A percentile compares a stretch with the other conserved stretches of the same genome.
Evolutionary conservation across 2,888 invertebrate genomes (phyloP).

Genomic region (Allophyes oxyacanthae): DNA sequence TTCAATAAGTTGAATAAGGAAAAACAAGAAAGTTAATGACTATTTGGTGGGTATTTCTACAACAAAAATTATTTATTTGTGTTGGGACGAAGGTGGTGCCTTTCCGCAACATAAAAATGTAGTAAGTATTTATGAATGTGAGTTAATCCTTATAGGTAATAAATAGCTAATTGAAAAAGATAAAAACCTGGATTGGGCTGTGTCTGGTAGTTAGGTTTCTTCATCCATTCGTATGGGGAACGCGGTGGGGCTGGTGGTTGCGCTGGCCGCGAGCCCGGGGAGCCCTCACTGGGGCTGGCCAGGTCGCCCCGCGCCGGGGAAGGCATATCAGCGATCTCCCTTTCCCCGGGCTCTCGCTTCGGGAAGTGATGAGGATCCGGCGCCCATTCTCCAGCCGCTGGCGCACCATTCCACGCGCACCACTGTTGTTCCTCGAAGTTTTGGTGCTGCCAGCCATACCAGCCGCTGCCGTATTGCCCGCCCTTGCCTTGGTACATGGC

Average conservation of each 20-base stretch:
- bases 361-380: slow-evolving; percentile 86
- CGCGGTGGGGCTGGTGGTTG: slow-evolving; percentile 92
- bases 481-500: slow-evolving; percentile 92
- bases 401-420: slow-evolving; percentile 87
- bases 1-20: too few species aligned
- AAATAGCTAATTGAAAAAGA: slow-evolving; percentile 47
- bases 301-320: slow-evolving; percentile 87
- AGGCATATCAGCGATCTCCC: slow-evolving; percentile 82
- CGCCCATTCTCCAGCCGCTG: slow-evolving; percentile 85
- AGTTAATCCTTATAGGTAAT: not conserved
- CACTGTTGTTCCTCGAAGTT: slow-evolving; percentile 89
- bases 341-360: slow-evolving; percentile 81
- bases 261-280: slow-evolving; percentile 84
- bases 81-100: slow-evolving; percentile 4
- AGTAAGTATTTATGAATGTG: not conserved
- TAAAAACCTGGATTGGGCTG: slow-evolving; percentile 95
- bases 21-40: not conserved
- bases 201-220: slow-evolving; percentile 95
- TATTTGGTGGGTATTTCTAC: slow-evolving; percentile 19
- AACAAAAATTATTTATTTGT: slow-evolving; percentile 8
- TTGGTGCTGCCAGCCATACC: slow-evolving; percentile 87
- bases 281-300: slow-evolving; percentile 88
- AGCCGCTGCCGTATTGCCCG: slow-evolving; percentile 84
- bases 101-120: slow-evolving; percentile 7
- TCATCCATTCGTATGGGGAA: slow-evolving; percentile 97